These are phyloP conservation scores for Fistularia tabacaria DNA, from an alignment of 2,797 vertebrate genomes.

Conservation along the genomic window DNA sequence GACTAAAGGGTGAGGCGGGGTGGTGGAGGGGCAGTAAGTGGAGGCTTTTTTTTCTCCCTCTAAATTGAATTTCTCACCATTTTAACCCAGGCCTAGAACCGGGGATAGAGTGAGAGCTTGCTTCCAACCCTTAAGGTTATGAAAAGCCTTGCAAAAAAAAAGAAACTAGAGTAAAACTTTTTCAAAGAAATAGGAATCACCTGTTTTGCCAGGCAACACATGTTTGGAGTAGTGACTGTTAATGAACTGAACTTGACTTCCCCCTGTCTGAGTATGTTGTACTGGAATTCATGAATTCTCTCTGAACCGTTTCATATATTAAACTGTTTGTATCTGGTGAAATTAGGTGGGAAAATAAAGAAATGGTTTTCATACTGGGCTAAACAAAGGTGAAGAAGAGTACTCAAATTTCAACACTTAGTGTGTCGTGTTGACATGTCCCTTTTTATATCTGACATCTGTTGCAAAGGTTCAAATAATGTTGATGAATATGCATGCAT, in stretches of 20 bases:
- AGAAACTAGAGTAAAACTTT: conserved; percentile 20
- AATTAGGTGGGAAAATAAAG: conserved; percentile 64
- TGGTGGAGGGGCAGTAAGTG: conserved; percentile 61
- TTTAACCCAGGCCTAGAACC: conserved; percentile 82
- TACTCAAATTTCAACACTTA: conserved; percentile 9
- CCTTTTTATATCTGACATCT: no score
- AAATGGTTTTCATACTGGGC: conserved; percentile 42
- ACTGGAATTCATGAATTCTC: conserved; percentile 79
- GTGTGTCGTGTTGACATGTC: conserved; percentile 13
- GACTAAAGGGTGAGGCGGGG: conserved; percentile 67
- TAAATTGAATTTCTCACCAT: conserved; percentile 97
- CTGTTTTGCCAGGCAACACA: conserved; percentile 82
- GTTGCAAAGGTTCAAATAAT: neutral
- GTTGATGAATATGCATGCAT: conserved; percentile 9
- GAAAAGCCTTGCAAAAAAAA: conserved; percentile 49
- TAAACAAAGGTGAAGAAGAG: conserved; percentile 41
- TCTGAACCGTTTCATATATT: conserved; percentile 69
- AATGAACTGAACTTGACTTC: conserved; percentile 69
- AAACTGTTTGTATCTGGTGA: conserved; percentile 61
- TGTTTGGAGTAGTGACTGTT: conserved; percentile 82
- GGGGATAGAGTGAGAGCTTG: conserved; percentile 74
- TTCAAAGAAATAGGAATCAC: conserved; percentile 89
- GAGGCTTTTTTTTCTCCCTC: conserved; percentile 40
- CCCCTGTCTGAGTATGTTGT: conserved; percentile 64
- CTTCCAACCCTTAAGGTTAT: conserved; percentile 75